Conservation (phyloP, 2,888 invertebrate species). For the Aphrophora alni region DNA sequence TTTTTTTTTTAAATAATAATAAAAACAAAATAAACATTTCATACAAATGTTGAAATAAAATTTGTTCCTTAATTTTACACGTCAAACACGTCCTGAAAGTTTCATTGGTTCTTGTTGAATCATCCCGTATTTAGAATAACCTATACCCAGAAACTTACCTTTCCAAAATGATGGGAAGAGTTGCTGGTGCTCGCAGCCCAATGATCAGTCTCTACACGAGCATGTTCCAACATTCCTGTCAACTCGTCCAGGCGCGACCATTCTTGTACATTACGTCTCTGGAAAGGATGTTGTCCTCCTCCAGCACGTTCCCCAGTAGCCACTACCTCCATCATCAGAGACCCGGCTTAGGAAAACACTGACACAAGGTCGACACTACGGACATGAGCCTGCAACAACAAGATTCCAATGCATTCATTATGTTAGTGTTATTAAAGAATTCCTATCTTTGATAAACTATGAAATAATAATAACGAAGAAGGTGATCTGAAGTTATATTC, state of each 20-base stretch:
- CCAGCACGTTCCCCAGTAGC: constrained; percentile 14
- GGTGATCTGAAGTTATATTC: too few relatives aligned
- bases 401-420: not conserved
- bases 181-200: constrained; percentile 61
- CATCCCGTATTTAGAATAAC: too few relatives aligned
- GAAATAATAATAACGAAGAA: too few relatives aligned
- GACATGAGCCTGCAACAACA: constrained; percentile 30
- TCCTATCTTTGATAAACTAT: too few relatives aligned
- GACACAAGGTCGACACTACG: not conserved
- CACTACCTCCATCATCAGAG: constrained; percentile 25
- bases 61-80: too few relatives aligned
- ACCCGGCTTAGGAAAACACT: not conserved
- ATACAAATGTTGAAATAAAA: too few relatives aligned
- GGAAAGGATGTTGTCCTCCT: constrained; percentile 29
- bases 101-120: too few relatives aligned
- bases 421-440: not conserved
- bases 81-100: too few relatives aligned
- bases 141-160: constrained; percentile 60
- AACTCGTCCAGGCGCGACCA: constrained; percentile 63
- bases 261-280: constrained; percentile 63
- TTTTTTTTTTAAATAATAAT: too few relatives aligned
- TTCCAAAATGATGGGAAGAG: constrained; percentile 62
- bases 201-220: constrained; percentile 62
- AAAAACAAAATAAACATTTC: too few relatives aligned
- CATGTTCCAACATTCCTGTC: constrained; percentile 63